Base-by-base conservation (phyloP, 2,113 vertebrate species). In the Rhabdomys dilectus region DNA sequence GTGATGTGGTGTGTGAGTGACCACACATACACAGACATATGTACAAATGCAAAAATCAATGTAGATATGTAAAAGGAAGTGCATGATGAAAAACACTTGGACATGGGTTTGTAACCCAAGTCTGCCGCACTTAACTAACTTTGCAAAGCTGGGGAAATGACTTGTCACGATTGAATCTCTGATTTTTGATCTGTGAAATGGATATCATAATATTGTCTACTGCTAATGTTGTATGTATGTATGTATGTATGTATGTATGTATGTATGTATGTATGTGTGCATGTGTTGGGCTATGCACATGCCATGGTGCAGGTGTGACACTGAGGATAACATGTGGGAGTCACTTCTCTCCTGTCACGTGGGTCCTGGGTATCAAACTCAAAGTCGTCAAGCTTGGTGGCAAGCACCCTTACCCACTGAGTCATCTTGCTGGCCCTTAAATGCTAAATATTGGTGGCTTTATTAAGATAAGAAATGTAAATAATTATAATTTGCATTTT, bases 401-500 rank as follows among this genome's bases (percentile, higher is more conserved):
- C 24, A 84, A 62, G 56, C 7, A 29, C 36, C 13, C 56, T 9
- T 62, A 62, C 22, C 36, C 80, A 82, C 80, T n/a, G 53, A 82
- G 36, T 12, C 36, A 24, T 82, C 53, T 58, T 60, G 53, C 36
- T 60, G 12, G 36, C 36, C 36, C 22, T 60, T 39, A n/a, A 42
- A 21, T 34, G 70, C 17, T 70, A 91, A 48, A 51, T 88, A 78
- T 51, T 86, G 76, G 34, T 7, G 58, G 31, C 31, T 22, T 51
- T 89, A 85, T 21, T 66, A n/a, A 72, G 70, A 21, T 72, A 72
- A 87, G 95, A 12, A 77, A 88, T 51, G 64, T n/a, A 76, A 86
- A 89, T 60, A 58, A 88, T 68, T 36, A 66, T 7, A 88, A 58
- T 95, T 91, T 97, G 73, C 29, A 73, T 45, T 89, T 87, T 92